These are phyloP conservation scores for Drosophila nasuta DNA, from an alignment of 1,140 invertebrate genomes.

Conservation along the genomic window DNA sequence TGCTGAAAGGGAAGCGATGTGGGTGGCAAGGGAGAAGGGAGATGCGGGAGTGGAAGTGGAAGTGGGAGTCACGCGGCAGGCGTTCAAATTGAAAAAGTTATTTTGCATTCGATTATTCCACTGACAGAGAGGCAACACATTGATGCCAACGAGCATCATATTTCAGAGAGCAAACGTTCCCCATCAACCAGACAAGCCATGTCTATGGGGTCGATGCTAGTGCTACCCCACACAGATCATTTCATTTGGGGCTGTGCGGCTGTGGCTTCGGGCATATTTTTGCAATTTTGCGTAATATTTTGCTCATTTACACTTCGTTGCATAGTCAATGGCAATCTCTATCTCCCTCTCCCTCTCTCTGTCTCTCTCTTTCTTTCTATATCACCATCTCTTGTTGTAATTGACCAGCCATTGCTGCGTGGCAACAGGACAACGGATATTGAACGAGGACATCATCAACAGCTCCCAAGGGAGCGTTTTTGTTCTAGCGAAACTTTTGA, in stretches of 20 bases:
- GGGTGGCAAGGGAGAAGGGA: neutral
- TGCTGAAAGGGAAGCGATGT: neutral
- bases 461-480: conserved; percentile 66
- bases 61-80: conserved; percentile 24
- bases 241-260: conserved; percentile 48
- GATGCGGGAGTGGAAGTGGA: neutral
- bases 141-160: conserved; percentile 46
- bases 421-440: conserved; percentile 30
- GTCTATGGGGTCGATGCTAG: conserved; percentile 5
- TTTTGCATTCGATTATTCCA: conserved; percentile 74
- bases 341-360: neutral
- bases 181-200: neutral
- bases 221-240: conserved; percentile 34
- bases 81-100: conserved; percentile 74
- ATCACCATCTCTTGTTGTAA: conserved; percentile 28
- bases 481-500: conserved; percentile 66
- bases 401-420: conserved; percentile 44
- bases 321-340: conserved; percentile 46
- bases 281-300: conserved; percentile 75
- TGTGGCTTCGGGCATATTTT: conserved; percentile 60
- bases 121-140: conserved; percentile 35
- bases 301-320: conserved; percentile 78
- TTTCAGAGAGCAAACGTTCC: conserved; percentile 12
- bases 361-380: neutral
- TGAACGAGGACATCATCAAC: conserved; percentile 50